Evolutionary conservation across 2,113 vertebrate species (phyloP), one percentile per base, ranked within the genome.

Genomic region (Bubo blakistoni): DNA sequence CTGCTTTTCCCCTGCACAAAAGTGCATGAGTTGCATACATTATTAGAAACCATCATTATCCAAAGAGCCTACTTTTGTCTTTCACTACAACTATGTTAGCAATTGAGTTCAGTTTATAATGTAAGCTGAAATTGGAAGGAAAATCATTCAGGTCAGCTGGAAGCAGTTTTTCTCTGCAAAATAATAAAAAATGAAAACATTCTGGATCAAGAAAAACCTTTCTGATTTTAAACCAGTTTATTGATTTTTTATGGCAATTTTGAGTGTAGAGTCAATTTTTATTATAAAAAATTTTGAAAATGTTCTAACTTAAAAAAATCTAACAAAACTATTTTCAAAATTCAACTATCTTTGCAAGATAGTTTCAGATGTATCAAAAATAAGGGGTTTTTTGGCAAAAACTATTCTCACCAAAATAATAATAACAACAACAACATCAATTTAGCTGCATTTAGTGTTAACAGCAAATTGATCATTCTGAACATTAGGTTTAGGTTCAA

Each of bases 41-140:
- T 89, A 95, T 92, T 77, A 92, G 84, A 85, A 95, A 76, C 6
- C 26, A 66, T 55, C 54, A 81, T 95, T 88, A 94, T 67, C 58
- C 42, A 82, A 85, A 90, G 46, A 95, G 42, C 32, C 7, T 58
- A 17, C 47, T 88, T 90, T 91, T 91, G 19, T 93, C 84, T 94
- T 92, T 65, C 40, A 11, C 73, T 81, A n/a, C 36, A 84, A 55
- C 61, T 71, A 20, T 49, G 36, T 49, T 61, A 77, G 25, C 65
- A 94, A 93, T 69, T 85, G 90, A 82, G 40, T 82, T 94, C 73
- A 77, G 49, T 87, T 82, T 82, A 80, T 77, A 91, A 88, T 15
- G 44, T 54, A 78, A 91, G 73, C 40, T 46, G 49, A 80, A 90
- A 72, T 25, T 71, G 74, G 58, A 92, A 89, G 25, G 70, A 65